A percentile compares a stretch with the other conserved stretches of the same genome.
These are phyloP conservation scores for Gnathonemus longibarbis DNA, from an alignment of 2,113 vertebrate genomes.

Conservation along the genomic window DNA sequence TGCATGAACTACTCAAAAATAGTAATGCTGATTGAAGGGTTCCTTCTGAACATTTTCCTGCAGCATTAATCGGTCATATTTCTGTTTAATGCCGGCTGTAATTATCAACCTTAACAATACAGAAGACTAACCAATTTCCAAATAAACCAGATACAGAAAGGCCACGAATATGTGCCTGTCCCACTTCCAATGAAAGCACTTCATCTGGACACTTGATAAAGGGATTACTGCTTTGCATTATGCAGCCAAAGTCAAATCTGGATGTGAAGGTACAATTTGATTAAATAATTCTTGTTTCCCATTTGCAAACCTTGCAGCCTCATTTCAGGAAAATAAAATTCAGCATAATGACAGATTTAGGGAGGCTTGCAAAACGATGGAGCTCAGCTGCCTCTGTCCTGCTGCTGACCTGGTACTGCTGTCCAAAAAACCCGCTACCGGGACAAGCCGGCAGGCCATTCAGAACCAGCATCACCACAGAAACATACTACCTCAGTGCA, in stretches of 20 bases:
- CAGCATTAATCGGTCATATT: conserved; percentile 47
- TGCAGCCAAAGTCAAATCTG: conserved; percentile 58
- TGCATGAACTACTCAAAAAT: not conserved
- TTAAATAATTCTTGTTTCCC: conserved; percentile 70
- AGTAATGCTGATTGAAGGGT: conserved; percentile 21
- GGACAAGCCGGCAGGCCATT: not conserved
- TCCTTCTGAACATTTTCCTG: conserved; percentile 28
- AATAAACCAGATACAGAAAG: conserved; percentile 62
- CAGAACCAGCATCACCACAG: not conserved
- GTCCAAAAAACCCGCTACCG: not conserved
- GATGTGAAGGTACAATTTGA: conserved; percentile 60
- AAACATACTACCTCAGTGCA: not conserved
- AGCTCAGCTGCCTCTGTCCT: not conserved
- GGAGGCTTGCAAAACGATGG: conserved; percentile 15
- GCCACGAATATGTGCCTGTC: conserved; percentile 61
- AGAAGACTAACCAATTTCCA: conserved; percentile 42
- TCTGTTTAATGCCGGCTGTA: conserved; percentile 43
- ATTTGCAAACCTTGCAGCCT: conserved; percentile 63
- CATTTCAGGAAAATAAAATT: conserved; percentile 57
- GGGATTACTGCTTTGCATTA: conserved; percentile 63
- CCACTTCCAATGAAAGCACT: conserved; percentile 56
- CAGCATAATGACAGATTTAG: conserved; percentile 66
- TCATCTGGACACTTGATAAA: conserved; percentile 64
- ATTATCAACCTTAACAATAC: conserved; percentile 54
- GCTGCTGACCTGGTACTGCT: not conserved